Conservation (phyloP, 2,888 invertebrate species). For the Pollenia labialis region DNA sequence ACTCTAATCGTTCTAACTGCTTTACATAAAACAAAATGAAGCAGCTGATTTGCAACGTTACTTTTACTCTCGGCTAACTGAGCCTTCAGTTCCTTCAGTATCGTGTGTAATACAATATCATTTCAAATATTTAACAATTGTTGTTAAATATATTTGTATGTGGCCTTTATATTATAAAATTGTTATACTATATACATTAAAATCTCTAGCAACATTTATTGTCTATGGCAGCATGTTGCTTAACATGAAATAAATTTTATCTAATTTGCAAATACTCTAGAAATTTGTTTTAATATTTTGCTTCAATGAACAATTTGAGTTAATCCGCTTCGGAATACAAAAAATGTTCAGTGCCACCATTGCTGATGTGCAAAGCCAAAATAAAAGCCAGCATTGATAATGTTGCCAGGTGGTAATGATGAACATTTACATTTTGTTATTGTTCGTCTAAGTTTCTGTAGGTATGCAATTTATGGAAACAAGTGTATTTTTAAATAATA, state of each 20-base stretch:
- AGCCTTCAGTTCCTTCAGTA: no score
- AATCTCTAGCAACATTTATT: background rate
- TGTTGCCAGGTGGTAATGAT: conserved; percentile 7
- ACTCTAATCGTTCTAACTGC: no score
- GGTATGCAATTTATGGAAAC: conserved; percentile 55
- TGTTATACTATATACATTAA: background rate
- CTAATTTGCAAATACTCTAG: background rate
- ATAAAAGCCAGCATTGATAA: conserved; percentile 1
- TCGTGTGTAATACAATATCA: no score
- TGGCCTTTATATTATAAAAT: no score
- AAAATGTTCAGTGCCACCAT: conserved; percentile 8
- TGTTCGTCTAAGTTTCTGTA: background rate
- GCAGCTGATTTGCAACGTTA: no score
- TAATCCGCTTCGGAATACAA: conserved; percentile 37
- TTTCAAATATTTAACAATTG: no score
- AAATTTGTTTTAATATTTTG: background rate
- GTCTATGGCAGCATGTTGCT: conserved; percentile 10
- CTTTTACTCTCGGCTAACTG: no score
- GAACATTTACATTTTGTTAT: conserved; percentile 22
- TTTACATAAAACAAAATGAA: no score
- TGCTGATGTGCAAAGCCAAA: conserved; percentile 15
- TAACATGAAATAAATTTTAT: background rate
- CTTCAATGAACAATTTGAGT: background rate
- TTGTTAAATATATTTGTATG: no score
- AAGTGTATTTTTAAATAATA: conserved; percentile 53